Conservation (phyloP, 2,888 invertebrate species). For the Germaria angustata region DNA sequence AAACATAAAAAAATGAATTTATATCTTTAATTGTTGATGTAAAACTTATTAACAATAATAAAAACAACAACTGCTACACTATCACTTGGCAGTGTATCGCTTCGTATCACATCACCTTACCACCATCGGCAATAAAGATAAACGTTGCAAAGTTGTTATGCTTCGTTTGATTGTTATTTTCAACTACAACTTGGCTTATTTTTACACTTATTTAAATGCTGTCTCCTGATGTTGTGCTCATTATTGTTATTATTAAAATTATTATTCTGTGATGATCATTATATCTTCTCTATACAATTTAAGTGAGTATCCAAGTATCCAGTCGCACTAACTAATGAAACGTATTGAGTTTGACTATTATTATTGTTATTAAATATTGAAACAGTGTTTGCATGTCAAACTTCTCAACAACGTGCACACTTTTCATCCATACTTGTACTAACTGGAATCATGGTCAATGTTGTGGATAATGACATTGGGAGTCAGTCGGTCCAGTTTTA, state of each 20-base stretch:
- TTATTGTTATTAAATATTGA: constrained; percentile 37
- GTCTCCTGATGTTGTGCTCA: constrained; percentile 8
- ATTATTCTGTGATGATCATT: constrained; percentile 17
- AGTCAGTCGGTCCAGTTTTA: constrained; percentile 8
- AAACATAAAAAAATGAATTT: not conserved
- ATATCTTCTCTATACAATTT: not conserved
- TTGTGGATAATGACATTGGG: not conserved
- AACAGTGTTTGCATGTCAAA: constrained; percentile 59
- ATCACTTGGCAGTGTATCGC: constrained; percentile 9
- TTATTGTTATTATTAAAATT: constrained; percentile 43
- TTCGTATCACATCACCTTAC: constrained; percentile 32
- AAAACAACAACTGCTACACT: constrained; percentile 21
- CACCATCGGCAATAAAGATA: constrained; percentile 50
- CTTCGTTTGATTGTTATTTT: constrained; percentile 56
- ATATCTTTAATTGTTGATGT: not conserved
- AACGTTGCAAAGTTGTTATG: constrained; percentile 55
- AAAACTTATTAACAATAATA: not conserved
- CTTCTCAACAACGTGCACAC: constrained; percentile 47
- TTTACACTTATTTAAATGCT: not conserved
- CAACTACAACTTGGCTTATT: constrained; percentile 28
- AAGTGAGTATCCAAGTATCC: constrained; percentile 1
- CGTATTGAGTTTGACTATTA: constrained; percentile 16
- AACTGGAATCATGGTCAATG: constrained; percentile 38
- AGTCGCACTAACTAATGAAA: constrained; percentile 17
- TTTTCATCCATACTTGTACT: constrained; percentile 10